Conservation (phyloP, 2,888 invertebrate genomes). For the Aromia moschata region DNA sequence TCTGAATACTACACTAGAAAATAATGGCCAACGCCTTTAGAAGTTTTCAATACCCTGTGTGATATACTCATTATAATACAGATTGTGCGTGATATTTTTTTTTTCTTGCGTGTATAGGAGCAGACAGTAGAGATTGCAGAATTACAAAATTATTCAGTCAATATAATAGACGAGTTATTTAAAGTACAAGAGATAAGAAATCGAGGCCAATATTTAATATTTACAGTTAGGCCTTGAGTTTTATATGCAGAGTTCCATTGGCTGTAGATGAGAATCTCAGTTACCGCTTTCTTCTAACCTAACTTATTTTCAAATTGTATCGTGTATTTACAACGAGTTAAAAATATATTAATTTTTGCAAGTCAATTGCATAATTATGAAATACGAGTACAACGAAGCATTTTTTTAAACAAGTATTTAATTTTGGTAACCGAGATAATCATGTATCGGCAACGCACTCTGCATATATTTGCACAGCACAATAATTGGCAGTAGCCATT, state of each 20-base stretch:
- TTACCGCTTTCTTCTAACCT: no score
- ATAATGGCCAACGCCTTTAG: slow-evolving; percentile 8
- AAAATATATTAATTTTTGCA: no score
- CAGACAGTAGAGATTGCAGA: slow-evolving; percentile 16
- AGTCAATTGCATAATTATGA: no score
- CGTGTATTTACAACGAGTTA: no score
- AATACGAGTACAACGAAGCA: no score
- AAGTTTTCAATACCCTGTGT: slow-evolving; percentile 34
- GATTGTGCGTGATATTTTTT: slow-evolving; percentile 35
- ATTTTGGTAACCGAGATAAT: slow-evolving; percentile 11
- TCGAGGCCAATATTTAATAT: slow-evolving; percentile 35
- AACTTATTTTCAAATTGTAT: slow-evolving; percentile 3
- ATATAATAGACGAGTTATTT: slow-evolving; percentile 22
- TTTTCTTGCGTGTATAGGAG: slow-evolving; percentile 14
- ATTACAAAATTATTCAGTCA: slow-evolving; percentile 33
- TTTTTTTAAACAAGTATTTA: no score
- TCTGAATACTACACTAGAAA: slow-evolving; percentile 14
- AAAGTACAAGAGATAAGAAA: slow-evolving; percentile 27
- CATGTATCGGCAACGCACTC: slow-evolving; percentile 30
- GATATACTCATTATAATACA: slow-evolving; percentile 21
- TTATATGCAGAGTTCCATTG: slow-evolving; percentile 10
- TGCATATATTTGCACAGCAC: slow-evolving; percentile 50
- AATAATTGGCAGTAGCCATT: slow-evolving; percentile 50
- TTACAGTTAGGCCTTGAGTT: slow-evolving; percentile 37
- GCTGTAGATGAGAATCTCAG: slow-evolving; percentile 7